These are phyloP conservation scores for Epiblema foenella DNA, from an alignment of 2,888 invertebrate species.

Conservation along the genomic window DNA sequence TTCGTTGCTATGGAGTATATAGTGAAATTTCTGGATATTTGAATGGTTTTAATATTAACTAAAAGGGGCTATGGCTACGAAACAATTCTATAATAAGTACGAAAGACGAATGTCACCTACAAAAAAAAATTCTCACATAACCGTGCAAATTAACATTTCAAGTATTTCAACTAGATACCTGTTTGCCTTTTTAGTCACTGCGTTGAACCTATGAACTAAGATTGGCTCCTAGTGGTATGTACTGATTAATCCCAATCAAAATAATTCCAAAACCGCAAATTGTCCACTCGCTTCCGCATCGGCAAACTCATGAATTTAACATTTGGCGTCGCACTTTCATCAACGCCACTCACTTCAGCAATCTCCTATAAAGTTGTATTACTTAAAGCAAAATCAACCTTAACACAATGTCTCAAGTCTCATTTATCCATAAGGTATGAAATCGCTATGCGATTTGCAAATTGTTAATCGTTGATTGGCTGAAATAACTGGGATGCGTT, in stretches of 20 bases:
- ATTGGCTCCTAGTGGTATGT: neutral
- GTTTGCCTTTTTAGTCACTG: neutral
- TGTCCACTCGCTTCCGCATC: constrained; percentile 13
- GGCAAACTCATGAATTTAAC: constrained; percentile 25
- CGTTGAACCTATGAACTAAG: neutral
- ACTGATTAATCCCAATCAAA: neutral
- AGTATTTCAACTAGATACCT: too few species aligned
- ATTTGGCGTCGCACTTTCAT: constrained; percentile 29
- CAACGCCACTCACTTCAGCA: neutral
- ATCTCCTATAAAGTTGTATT: neutral
- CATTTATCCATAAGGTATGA: neutral
- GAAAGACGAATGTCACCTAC: too few species aligned
- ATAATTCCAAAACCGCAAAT: constrained; percentile 18
- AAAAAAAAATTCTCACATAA: too few species aligned
- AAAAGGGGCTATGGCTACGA: too few species aligned
- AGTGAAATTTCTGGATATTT: too few species aligned
- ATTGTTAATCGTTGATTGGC: constrained; percentile 5
- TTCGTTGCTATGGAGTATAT: too few species aligned
- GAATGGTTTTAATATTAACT: too few species aligned
- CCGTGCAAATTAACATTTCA: too few species aligned
- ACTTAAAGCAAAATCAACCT: neutral
- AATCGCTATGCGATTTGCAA: neutral
- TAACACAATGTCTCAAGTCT: neutral
- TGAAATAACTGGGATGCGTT: constrained; percentile 32
- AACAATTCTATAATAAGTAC: too few species aligned